phyloP scores from a whole-genome alignment of 1,140 invertebrate species.

The Scylla paramamosain region DNA sequence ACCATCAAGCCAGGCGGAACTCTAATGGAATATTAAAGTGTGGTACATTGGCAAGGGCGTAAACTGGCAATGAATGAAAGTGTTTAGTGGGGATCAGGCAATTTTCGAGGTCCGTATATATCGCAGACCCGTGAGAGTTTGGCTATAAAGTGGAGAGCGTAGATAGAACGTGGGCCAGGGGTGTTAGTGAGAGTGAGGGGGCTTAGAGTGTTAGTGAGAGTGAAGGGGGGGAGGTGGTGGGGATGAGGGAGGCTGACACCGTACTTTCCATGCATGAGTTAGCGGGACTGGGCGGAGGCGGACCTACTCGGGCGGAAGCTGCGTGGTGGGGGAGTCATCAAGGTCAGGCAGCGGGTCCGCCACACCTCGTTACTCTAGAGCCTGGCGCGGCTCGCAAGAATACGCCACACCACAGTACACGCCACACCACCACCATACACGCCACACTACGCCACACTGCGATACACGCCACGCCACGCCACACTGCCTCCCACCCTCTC shows the following conservation, averaged over 20 bases:
- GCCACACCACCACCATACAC: neutral
- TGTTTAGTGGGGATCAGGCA: no score
- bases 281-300: neutral
- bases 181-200: neutral
- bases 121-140: no score
- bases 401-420: neutral
- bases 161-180: no score
- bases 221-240: neutral
- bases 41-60: no score
- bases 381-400: neutral
- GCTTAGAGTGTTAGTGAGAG: neutral
- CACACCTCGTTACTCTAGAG: neutral
- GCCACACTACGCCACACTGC: no score
- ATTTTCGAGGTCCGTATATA: no score
- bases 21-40: no score
- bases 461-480: no score
- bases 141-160: no score
- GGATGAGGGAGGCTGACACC: neutral
- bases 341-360: neutral
- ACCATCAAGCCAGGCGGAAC: no score
- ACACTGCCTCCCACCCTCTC: no score
- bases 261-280: slow-evolving; percentile 4
- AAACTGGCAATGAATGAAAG: no score
- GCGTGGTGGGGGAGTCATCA: neutral
- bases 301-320: neutral